Percentiles rank a stretch among this genome's conserved stretches.
Conservation (phyloP, 1,140 invertebrate species). For the Pollicipes pollicipes region DNA sequence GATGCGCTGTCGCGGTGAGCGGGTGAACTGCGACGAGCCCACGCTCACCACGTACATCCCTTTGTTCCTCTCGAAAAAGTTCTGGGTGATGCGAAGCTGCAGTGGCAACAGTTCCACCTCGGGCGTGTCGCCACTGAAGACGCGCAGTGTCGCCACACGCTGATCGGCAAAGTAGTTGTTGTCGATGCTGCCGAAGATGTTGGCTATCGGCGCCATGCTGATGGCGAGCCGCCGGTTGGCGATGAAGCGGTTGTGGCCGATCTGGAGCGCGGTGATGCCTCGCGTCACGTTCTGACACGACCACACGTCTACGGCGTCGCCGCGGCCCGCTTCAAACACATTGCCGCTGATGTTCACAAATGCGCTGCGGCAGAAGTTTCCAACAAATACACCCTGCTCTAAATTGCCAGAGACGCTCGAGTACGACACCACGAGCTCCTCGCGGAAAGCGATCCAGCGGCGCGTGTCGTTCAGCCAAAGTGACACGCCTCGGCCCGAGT, state of each 20-base stretch:
- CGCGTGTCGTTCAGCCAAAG: constrained; percentile 76
- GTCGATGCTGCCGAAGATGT: constrained; percentile 56
- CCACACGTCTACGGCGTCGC: constrained; percentile 53
- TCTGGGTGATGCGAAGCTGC: constrained; percentile 54
- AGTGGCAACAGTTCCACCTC: not conserved
- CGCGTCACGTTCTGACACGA: constrained; percentile 45
- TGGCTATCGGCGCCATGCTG: constrained; percentile 64
- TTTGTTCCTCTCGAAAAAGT: constrained; percentile 68
- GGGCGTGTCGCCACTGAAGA: constrained; percentile 56
- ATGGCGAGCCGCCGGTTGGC: constrained; percentile 55
- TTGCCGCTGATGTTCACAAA: constrained; percentile 68
- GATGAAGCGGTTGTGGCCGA: constrained; percentile 69
- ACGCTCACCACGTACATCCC: constrained; percentile 75
- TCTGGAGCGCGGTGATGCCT: constrained; percentile 35
- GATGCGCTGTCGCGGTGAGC: constrained; percentile 49
- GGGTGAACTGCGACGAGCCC: constrained; percentile 26
- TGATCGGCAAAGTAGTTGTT: constrained; percentile 75
- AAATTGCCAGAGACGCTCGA: constrained; percentile 65
- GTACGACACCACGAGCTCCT: constrained; percentile 70
- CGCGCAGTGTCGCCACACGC: constrained; percentile 58
- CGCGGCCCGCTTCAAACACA: constrained; percentile 52
- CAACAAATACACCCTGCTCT: constrained; percentile 59
- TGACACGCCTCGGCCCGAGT: constrained; percentile 56
- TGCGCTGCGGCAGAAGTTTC: constrained; percentile 38
- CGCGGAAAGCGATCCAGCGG: constrained; percentile 41